Conservation (phyloP, 2,888 invertebrate species). For the Fragum sueziense region DNA sequence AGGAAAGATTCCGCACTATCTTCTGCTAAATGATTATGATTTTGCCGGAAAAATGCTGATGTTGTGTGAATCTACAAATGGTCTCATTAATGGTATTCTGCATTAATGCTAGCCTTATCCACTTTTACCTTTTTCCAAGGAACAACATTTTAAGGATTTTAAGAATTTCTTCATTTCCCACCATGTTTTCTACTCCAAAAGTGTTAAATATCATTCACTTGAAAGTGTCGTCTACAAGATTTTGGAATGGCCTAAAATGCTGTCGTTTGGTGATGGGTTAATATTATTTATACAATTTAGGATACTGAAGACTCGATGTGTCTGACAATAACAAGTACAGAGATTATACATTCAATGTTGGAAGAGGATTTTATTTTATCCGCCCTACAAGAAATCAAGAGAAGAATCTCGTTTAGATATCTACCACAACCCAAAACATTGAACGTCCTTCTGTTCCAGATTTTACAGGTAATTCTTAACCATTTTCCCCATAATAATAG, state of each 20-base stretch:
- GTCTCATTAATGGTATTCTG: too few relatives aligned
- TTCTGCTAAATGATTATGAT: too few relatives aligned
- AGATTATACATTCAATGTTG: conserved; percentile 61
- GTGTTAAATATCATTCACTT: too few relatives aligned
- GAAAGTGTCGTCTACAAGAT: too few relatives aligned
- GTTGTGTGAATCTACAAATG: too few relatives aligned
- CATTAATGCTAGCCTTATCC: too few relatives aligned
- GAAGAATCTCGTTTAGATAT: conserved; percentile 45
- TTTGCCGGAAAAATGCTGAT: too few relatives aligned
- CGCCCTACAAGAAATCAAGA: conserved; percentile 54
- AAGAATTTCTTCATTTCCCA: too few relatives aligned
- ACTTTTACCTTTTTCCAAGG: too few relatives aligned
- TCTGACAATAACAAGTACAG: conserved; percentile 50
- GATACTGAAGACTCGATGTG: conserved; percentile 28
- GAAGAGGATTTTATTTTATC: conserved; percentile 60
- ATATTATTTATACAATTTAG: conserved; percentile 23
- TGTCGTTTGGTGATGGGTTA: background rate
- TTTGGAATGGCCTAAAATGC: background rate
- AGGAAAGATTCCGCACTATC: too few relatives aligned
- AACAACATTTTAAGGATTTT: too few relatives aligned
- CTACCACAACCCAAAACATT: conserved; percentile 42
- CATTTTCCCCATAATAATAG: background rate
- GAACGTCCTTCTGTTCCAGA: conserved; percentile 14
- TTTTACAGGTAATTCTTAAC: conserved; percentile 5
- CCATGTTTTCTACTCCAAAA: too few relatives aligned